Percentiles rank a stretch among this genome's conserved stretches.
Evolutionary conservation across 2,888 invertebrate species (phyloP).

Genomic region (Perithous albicinctus): DNA sequence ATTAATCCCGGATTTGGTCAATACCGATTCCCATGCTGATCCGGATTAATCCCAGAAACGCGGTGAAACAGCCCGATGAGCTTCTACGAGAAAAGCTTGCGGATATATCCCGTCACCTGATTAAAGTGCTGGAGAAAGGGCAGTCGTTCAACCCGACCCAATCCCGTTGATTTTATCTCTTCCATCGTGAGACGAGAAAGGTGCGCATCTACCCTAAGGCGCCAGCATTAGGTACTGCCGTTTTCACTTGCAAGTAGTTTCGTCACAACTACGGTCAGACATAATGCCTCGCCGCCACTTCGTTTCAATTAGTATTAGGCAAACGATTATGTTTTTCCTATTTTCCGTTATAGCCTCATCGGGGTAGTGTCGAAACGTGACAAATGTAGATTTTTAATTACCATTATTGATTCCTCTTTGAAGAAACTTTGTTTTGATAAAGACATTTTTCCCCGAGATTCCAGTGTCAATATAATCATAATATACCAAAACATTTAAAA

Average conservation of each 20-base stretch:
- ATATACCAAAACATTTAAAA: too few relatives aligned
- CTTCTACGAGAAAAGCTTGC: background rate
- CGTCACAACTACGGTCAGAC: slow-evolving; percentile 50
- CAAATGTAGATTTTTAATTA: too few relatives aligned
- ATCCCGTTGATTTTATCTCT: slow-evolving; percentile 70
- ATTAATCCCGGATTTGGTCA: background rate
- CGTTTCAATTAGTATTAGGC: slow-evolving; percentile 48
- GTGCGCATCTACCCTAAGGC: slow-evolving; percentile 30
- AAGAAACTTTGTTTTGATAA: too few relatives aligned
- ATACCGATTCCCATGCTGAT: background rate
- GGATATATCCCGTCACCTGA: slow-evolving; percentile 8
- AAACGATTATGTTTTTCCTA: slow-evolving; percentile 47
- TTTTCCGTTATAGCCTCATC: slow-evolving; percentile 16
- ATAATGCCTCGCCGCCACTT: slow-evolving; percentile 25
- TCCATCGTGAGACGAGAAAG: slow-evolving; percentile 56
- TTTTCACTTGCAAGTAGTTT: slow-evolving; percentile 30
- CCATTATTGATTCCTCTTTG: too few relatives aligned
- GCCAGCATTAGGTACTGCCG: slow-evolving; percentile 7
- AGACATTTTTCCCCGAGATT: too few relatives aligned
- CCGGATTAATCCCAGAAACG: background rate
- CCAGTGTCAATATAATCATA: too few relatives aligned
- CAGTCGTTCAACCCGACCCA: slow-evolving; percentile 47
- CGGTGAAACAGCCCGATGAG: background rate
- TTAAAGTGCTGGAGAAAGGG: slow-evolving; percentile 29
- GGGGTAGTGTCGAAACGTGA: too few relatives aligned